phyloP scores from a whole-genome alignment of 2,797 vertebrate genomes.

The Lepilemur septentrionalis region DNA sequence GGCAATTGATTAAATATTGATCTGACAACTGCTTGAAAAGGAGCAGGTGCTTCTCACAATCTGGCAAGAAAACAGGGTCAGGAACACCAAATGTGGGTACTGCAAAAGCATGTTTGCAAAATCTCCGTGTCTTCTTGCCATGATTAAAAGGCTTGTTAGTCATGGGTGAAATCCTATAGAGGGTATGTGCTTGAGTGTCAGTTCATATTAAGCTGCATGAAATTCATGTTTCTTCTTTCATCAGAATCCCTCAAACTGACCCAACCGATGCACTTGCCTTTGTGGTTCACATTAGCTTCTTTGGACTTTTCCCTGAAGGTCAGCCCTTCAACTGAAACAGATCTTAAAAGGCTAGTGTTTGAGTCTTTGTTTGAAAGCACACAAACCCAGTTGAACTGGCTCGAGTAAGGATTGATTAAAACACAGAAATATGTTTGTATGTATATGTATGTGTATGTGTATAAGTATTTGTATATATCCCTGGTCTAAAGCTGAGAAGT shows the following conservation, averaged over 20 bases:
- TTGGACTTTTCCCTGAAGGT: constrained; percentile 59
- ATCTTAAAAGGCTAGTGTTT: constrained; percentile 39
- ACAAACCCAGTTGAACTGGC: background rate
- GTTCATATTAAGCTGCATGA: constrained; percentile 71
- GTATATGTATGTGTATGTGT: background rate
- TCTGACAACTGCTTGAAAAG: constrained; percentile 76
- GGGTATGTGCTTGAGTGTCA: constrained; percentile 63
- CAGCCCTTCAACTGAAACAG: constrained; percentile 36
- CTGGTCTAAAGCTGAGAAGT: background rate
- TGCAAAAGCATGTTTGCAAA: constrained; percentile 74
- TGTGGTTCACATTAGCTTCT: constrained; percentile 51
- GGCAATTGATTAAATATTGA: constrained; percentile 79
- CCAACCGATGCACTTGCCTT: constrained; percentile 47
- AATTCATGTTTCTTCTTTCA: constrained; percentile 72
- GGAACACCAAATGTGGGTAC: constrained; percentile 54
- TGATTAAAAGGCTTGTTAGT: constrained; percentile 79
- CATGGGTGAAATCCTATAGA: constrained; percentile 72
- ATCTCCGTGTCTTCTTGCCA: constrained; percentile 74
- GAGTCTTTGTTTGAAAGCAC: constrained; percentile 49
- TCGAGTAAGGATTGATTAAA: constrained; percentile 18
- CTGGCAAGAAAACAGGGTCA: constrained; percentile 70
- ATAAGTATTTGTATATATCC: background rate
- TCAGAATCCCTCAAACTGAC: constrained; percentile 70
- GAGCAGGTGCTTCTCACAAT: constrained; percentile 74
- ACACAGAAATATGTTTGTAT: background rate